These are phyloP conservation scores for Holacanthella duospinosa DNA, from an alignment of 2,888 invertebrate species.

Conservation along the genomic window DNA sequence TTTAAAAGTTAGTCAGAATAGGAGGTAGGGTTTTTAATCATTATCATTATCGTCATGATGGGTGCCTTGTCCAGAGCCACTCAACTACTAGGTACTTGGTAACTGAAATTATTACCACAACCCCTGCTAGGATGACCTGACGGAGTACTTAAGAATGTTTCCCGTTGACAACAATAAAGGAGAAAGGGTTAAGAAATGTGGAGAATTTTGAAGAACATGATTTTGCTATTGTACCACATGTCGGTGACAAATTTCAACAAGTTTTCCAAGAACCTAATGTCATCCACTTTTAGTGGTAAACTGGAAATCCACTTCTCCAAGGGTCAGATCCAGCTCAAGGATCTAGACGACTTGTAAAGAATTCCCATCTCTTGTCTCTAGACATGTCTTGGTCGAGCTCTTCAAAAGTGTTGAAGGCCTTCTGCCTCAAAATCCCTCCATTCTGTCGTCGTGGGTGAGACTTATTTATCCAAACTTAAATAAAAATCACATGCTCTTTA, in stretches of 20 bases:
- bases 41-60: slow-evolving; percentile 3
- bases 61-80: no score
- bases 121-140: background rate
- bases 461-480: background rate
- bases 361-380: background rate
- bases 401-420: background rate
- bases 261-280: slow-evolving; percentile 26
- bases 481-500: background rate
- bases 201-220: slow-evolving; percentile 29
- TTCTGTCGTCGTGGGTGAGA: background rate
- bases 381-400: background rate
- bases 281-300: slow-evolving; percentile 25
- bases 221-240: slow-evolving; percentile 33
- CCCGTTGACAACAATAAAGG: no score
- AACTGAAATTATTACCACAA: background rate
- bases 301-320: slow-evolving; percentile 18
- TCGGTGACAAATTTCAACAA: slow-evolving; percentile 36
- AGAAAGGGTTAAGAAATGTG: slow-evolving; percentile 19
- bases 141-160: background rate
- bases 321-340: background rate
- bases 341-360: background rate
- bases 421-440: background rate
- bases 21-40: background rate
- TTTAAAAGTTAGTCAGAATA: background rate
- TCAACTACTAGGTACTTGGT: no score